Evolutionary conservation across 2,888 invertebrate genomes (phyloP).

Genomic region (Heliconius erato): DNA sequence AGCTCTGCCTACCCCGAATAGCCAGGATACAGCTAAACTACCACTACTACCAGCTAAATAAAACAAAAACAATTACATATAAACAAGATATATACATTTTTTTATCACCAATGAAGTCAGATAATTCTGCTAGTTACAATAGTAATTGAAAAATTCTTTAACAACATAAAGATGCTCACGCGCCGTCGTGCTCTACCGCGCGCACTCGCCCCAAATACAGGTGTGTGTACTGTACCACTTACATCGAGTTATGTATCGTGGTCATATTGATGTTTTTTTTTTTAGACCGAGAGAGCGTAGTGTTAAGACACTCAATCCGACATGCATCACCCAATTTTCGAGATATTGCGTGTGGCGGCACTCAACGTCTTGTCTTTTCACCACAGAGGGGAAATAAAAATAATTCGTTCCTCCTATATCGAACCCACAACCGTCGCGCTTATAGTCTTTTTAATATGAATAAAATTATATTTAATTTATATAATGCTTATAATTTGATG

Average conservation of each 20-base stretch:
- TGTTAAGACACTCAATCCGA: no score
- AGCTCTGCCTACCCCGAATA: no score
- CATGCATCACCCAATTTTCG: no score
- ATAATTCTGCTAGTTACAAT: background rate
- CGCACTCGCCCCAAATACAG: slow-evolving; percentile 59
- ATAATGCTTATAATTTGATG: no score
- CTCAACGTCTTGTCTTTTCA: no score
- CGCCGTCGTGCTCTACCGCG: slow-evolving; percentile 58
- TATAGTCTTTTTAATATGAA: no score
- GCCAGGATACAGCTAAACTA: no score
- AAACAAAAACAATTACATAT: background rate
- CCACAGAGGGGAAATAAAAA: no score
- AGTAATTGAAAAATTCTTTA: slow-evolving; percentile 31
- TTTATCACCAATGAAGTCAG: background rate
- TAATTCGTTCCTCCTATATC: no score
- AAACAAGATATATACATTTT: background rate
- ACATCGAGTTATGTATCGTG: slow-evolving; percentile 53
- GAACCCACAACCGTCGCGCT: no score
- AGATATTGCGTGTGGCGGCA: no score
- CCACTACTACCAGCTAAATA: background rate
- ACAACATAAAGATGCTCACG: slow-evolving; percentile 55
- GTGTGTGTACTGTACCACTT: slow-evolving; percentile 60
- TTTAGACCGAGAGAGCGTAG: background rate
- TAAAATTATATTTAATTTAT: no score
- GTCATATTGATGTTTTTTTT: background rate